Base-by-base conservation (phyloP, 92 coral and sea anemone species). In the Porites lobata region DNA sequence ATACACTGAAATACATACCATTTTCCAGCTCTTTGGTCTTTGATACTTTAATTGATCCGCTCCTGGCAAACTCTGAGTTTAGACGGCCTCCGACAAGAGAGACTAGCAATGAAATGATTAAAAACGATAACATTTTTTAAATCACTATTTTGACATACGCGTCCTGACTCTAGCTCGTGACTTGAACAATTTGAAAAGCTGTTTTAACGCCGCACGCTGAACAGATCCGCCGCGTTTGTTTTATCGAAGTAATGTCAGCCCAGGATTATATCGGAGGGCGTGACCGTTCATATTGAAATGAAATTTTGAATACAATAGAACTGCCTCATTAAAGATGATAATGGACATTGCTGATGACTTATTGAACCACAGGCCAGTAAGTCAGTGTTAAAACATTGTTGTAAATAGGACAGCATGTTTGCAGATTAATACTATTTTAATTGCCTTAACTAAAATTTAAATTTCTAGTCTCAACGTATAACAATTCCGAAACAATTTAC, bases 291-390 rank as follows among this genome's bases (percentile, higher is more conserved):
- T 76, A 57, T 57, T 58, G 72, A 79, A 19, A 15, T 50, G 8
- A 47, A 38, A 79, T 79, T 64, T 11, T 38, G 9, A 50, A 47
- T 47, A 50, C 72, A 64, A 79, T 63, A 43, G 43, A 6, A 38
- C 82, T 6, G 11, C 50, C 69, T 24, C 5, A 38, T 38, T 38
- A 38, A 38, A 4, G 47, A 38, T 38, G 47, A 38, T 38, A 38
- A 38, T 38, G 47, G 4, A 38, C 47, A n/a, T 65, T 26, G 51
- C 47, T 38, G 84, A 80, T 51, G 51, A 66, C 84, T 50, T 80
- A 80, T 29, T 22, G 64, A 64, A 50, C 14, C 56, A 65, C 84
- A 79, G 64, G 75, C 47, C 47, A 38, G 15, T 1, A 5, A 26
- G 54, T 29, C 6, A 26, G 1, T 58, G 15, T 59, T 59, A 59